Evolutionary conservation across 2,888 invertebrate genomes (phyloP), one percentile per base, ranked within the genome.

Genomic region (Linnaemya vulpina): DNA sequence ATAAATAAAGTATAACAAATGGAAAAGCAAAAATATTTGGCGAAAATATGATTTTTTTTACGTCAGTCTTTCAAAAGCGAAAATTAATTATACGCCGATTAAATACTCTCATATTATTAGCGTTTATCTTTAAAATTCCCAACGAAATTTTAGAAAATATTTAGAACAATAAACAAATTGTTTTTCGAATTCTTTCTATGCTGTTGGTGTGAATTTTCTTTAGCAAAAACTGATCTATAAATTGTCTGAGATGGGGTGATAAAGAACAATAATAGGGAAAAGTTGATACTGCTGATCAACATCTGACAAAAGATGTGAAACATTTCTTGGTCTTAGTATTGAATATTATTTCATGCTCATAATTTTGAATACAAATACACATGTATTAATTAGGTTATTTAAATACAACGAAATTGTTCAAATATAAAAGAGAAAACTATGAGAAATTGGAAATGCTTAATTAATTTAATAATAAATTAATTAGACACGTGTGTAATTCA

Each of bases 61-160:
- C 68, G 78, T 79, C 81, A 81, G 53, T 25, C 40, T 73, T 81
- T 55, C 46, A 77, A 68, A 58, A 73, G 46, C 35, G 77, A 71
- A 78, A 70, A 85, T 81, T 85, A 81, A 81, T 85, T 85, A 74
- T 85, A 74, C 74, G 60, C 15, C 49, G 58, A 82, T 78, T 75
- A 85, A 82, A 85, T 78, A 46, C 13, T 76, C 30, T 81, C 22
- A 20, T 51, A 35, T 58, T 84, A n/a, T 55, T 58, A 5, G 35
- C 68, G 40, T 73, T 22, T 51, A 71, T 65, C 43, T 63, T 67
- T 0, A 20, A 65, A 76, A 40, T 71, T 43, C 38, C 63, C 8
- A 49, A 63, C 40, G 22, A 63, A 55, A 65, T 35, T 74, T 65
- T 71, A 63, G 68, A 82, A 65, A 62, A 81, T 62, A 68, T 76